Conservation (phyloP, 2,113 vertebrate genomes). For the Indri indri region DNA sequence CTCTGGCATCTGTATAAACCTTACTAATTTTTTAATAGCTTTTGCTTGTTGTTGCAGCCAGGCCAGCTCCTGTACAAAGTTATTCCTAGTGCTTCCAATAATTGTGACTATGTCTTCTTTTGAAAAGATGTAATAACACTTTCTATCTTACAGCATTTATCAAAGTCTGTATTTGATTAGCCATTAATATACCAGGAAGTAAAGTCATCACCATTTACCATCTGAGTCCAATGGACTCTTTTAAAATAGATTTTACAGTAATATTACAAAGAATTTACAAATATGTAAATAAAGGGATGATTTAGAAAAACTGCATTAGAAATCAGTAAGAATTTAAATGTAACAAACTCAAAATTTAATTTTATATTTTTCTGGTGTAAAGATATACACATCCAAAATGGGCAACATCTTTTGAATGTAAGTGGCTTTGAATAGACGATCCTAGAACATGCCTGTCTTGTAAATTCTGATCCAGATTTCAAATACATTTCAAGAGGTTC, state of each 20-base stretch:
- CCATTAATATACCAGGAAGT: background rate
- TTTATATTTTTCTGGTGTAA: background rate
- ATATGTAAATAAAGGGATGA: background rate
- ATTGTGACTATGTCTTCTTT: background rate
- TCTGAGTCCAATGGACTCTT: background rate
- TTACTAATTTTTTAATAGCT: background rate
- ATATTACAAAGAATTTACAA: background rate
- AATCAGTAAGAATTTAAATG: background rate
- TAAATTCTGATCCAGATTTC: background rate
- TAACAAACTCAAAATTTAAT: background rate
- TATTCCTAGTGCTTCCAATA: background rate
- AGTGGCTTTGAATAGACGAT: background rate
- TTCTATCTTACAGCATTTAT: background rate
- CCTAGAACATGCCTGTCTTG: background rate
- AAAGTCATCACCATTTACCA: background rate
- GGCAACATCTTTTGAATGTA: background rate
- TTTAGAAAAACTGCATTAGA: background rate
- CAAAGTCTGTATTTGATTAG: background rate
- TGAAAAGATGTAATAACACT: background rate
- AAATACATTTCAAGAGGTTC: background rate
- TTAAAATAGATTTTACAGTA: background rate
- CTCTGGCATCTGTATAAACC: background rate
- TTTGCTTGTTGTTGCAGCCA: background rate
- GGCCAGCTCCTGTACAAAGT: background rate
- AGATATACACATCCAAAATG: background rate